Conservation (phyloP, 2,888 invertebrate species). For the Nebria salina region DNA sequence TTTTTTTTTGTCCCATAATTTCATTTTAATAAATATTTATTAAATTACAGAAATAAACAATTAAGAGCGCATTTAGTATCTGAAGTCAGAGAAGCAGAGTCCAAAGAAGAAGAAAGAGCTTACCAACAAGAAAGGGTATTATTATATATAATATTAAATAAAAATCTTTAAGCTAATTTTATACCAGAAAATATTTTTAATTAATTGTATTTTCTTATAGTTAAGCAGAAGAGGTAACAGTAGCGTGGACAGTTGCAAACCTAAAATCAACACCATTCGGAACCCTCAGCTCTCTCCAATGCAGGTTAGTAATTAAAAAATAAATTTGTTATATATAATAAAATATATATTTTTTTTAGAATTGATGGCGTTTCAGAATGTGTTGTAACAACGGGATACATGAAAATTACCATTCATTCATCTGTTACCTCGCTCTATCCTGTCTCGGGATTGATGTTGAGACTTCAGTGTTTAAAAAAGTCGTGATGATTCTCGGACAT, state of each 20-base stretch:
- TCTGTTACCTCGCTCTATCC: slow-evolving; percentile 32
- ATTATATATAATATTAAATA: neutral
- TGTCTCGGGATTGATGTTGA: slow-evolving; percentile 30
- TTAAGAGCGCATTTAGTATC: slow-evolving; percentile 78
- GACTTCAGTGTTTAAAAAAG: slow-evolving; percentile 7
- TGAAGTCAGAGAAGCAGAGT: slow-evolving; percentile 71
- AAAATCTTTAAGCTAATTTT: too few species aligned
- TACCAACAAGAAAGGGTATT: slow-evolving; percentile 25
- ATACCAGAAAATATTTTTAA: too few species aligned
- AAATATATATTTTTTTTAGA: slow-evolving; percentile 58
- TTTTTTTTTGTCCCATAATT: neutral
- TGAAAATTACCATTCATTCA: slow-evolving; percentile 4
- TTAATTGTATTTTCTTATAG: slow-evolving; percentile 48
- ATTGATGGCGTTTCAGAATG: slow-evolving; percentile 66
- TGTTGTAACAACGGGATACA: slow-evolving; percentile 19
- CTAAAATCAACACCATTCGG: slow-evolving; percentile 67
- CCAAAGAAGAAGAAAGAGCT: slow-evolving; percentile 19
- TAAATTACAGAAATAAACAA: slow-evolving; percentile 72
- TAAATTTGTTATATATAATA: slow-evolving; percentile 33
- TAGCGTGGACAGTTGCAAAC: slow-evolving; percentile 61
- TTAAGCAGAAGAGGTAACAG: slow-evolving; percentile 50
- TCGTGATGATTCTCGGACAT: neutral
- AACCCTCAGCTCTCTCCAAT: slow-evolving; percentile 76
- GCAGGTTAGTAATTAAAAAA: slow-evolving; percentile 65
- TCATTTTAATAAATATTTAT: neutral